Conservation (phyloP, 2,888 invertebrate genomes). For the Conomelus anceps region DNA sequence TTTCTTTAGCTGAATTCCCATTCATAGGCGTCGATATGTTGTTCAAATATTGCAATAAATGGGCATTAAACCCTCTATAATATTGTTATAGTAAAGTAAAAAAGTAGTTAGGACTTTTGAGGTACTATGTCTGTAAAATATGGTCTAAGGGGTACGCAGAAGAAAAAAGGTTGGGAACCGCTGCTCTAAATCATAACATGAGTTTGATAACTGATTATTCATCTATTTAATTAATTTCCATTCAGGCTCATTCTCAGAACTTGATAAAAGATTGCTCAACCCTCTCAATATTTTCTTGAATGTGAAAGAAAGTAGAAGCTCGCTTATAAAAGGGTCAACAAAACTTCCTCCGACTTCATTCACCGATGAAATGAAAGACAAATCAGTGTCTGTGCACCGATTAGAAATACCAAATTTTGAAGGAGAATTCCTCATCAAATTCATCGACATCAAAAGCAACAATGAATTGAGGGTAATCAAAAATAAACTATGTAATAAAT, state of each 20-base stretch:
- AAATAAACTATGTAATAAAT: no score
- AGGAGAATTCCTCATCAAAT: background rate
- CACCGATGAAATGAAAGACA: background rate
- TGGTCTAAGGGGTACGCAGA: no score
- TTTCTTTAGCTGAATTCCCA: no score
- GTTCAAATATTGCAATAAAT: no score
- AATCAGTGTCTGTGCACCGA: background rate
- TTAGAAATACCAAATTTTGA: background rate
- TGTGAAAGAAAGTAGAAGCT: background rate
- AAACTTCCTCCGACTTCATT: background rate
- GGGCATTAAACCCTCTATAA: no score
- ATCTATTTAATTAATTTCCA: background rate
- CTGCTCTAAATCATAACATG: no score
- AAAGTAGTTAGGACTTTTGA: no score
- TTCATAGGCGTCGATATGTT: no score
- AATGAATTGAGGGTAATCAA: background rate
- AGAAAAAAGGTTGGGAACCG: no score
- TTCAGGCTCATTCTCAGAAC: background rate
- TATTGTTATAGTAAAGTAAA: no score
- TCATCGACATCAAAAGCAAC: background rate
- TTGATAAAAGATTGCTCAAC: background rate
- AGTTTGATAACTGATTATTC: background rate
- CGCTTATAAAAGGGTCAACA: background rate
- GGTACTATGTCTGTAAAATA: no score
- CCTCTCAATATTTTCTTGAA: background rate